Conservation (phyloP, 1,140 invertebrate genomes). For the Ceratina calcarata region DNA sequence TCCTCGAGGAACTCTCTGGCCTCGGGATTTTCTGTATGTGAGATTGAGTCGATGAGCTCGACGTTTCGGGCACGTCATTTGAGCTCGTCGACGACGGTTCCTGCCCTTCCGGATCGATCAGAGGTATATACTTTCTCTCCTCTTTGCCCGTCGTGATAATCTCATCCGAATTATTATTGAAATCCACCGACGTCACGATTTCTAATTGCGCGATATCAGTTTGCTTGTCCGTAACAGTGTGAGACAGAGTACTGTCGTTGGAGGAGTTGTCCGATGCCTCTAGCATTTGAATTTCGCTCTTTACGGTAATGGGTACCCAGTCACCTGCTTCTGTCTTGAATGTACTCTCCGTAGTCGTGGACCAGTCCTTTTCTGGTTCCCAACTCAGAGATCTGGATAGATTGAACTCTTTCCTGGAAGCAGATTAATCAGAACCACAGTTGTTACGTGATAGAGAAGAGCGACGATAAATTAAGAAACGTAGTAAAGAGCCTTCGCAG, state of each 20-base stretch:
- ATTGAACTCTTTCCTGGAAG: constrained; percentile 42
- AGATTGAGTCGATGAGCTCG: constrained; percentile 53
- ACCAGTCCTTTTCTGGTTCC: constrained; percentile 45
- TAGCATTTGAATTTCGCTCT: neutral
- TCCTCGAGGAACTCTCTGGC: constrained; percentile 42
- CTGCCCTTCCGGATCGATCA: constrained; percentile 57
- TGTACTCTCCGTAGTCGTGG: neutral
- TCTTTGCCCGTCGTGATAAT: constrained; percentile 31
- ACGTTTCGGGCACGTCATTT: constrained; percentile 40
- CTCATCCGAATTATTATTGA: constrained; percentile 16
- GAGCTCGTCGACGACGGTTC: constrained; percentile 24
- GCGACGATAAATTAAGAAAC: too few relatives aligned
- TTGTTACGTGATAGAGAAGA: too few relatives aligned
- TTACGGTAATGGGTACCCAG: constrained; percentile 69
- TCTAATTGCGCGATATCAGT: neutral
- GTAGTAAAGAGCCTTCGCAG: too few relatives aligned
- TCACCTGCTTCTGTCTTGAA: constrained; percentile 62
- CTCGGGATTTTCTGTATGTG: constrained; percentile 74
- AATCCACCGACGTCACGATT: neutral
- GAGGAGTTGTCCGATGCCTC: neutral
- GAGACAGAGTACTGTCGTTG: constrained; percentile 1
- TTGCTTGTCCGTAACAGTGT: neutral
- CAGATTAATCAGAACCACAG: too few relatives aligned
- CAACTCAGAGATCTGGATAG: constrained; percentile 56
- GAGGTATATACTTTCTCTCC: constrained; percentile 74